Conservation (phyloP, 2,888 invertebrate genomes). For the Perdita meconis region DNA sequence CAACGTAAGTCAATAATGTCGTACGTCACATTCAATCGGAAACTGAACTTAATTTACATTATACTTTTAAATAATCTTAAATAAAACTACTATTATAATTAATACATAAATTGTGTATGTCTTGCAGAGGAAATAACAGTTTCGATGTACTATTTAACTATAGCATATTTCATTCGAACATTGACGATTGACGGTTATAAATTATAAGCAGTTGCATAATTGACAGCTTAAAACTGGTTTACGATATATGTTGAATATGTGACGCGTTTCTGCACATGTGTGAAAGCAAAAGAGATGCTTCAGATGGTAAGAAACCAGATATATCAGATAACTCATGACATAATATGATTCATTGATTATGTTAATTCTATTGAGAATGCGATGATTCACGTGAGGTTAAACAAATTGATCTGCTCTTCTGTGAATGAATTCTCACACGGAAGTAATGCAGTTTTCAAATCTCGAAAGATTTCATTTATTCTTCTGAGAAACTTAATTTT, state of each 20-base stretch:
- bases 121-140: background rate
- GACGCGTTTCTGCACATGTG: background rate
- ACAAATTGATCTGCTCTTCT: background rate
- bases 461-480: no score
- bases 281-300: background rate
- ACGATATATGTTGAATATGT: background rate
- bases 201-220: slow-evolving; percentile 17
- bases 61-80: no score
- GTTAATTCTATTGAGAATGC: slow-evolving; percentile 15
- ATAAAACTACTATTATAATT: background rate
- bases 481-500: no score
- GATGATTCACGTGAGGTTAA: slow-evolving; percentile 24
- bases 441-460: no score
- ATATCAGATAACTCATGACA: slow-evolving; percentile 10
- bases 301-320: background rate
- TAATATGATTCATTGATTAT: slow-evolving; percentile 6
- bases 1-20: no score
- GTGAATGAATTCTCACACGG: slow-evolving; percentile 2
- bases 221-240: background rate
- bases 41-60: no score
- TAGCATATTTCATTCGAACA: background rate
- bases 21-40: no score
- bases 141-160: background rate
- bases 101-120: background rate
- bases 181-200: background rate